phyloP scores from a whole-genome alignment of 2,113 vertebrate species.

The Lates calcarifer region DNA sequence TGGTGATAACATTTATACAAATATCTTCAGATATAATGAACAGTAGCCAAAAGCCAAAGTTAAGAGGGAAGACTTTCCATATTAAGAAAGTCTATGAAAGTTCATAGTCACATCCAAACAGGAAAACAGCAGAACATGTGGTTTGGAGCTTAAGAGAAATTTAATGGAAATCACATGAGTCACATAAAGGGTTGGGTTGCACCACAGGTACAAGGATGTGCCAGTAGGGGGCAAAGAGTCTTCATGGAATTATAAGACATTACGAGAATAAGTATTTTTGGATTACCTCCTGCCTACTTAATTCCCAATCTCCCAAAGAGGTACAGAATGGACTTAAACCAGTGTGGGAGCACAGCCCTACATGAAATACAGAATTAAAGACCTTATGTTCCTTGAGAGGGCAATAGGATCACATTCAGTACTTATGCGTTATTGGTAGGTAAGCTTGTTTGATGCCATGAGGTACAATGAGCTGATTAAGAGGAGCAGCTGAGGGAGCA shows the following conservation, averaged over 20 bases:
- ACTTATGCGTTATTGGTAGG: constrained; percentile 6
- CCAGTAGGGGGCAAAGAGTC: constrained; percentile 57
- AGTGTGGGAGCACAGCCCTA: constrained; percentile 23
- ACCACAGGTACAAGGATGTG: constrained; percentile 34
- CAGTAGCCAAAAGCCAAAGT: background rate
- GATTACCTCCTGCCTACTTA: constrained; percentile 64
- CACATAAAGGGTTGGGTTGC: constrained; percentile 19
- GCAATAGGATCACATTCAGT: constrained; percentile 18
- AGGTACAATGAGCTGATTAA: background rate
- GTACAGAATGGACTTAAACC: constrained; percentile 65
- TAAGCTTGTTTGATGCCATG: constrained; percentile 21
- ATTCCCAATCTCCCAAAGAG: constrained; percentile 59
- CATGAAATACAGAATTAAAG: constrained; percentile 47
- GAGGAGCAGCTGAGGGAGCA: background rate
- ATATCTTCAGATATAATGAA: background rate
- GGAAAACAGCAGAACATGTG: constrained; percentile 4
- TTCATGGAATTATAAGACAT: constrained; percentile 65
- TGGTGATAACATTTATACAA: background rate
- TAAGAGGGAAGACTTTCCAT: constrained; percentile 3
- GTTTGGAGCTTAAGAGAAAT: constrained; percentile 28
- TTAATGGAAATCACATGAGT: constrained; percentile 46
- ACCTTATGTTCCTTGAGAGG: constrained; percentile 24
- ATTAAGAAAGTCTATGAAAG: background rate
- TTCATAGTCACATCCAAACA: background rate
- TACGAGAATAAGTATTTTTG: constrained; percentile 66